Conservation (phyloP, 2,888 invertebrate genomes). For the Macrosiphum euphorbiae region DNA sequence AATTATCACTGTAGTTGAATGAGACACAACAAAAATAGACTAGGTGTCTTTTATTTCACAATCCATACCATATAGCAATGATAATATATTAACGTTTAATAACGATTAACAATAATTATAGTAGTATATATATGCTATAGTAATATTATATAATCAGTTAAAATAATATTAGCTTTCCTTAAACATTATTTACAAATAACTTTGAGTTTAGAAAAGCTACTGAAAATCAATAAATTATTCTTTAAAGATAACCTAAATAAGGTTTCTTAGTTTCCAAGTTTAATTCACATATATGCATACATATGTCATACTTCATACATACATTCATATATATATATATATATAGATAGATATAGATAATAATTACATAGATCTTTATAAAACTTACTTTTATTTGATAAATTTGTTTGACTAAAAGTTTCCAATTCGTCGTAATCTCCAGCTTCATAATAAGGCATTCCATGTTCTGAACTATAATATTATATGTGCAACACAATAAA, state of each 20-base stretch:
- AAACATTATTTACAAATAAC: too few species aligned
- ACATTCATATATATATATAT: neutral
- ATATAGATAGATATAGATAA: neutral
- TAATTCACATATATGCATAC: neutral
- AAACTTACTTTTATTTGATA: conserved; percentile 54
- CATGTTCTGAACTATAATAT: conserved; percentile 46
- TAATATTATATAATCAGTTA: neutral
- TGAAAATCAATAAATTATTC: too few species aligned
- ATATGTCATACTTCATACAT: neutral
- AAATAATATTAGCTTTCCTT: neutral
- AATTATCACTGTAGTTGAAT: neutral
- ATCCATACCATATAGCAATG: neutral
- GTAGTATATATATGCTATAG: neutral
- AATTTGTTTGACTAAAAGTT: conserved; percentile 42
- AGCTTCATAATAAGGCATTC: conserved; percentile 52
- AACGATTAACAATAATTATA: neutral
- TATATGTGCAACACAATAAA: neutral
- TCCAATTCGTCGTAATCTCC: conserved; percentile 48
- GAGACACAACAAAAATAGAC: neutral
- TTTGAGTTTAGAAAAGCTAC: too few species aligned
- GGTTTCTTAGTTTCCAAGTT: neutral
- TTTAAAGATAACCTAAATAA: too few species aligned
- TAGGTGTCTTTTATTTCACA: neutral
- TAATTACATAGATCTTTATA: neutral
- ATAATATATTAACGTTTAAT: neutral